phyloP scores from a whole-genome alignment of 2,888 invertebrate species.

The Empis stercorea region DNA sequence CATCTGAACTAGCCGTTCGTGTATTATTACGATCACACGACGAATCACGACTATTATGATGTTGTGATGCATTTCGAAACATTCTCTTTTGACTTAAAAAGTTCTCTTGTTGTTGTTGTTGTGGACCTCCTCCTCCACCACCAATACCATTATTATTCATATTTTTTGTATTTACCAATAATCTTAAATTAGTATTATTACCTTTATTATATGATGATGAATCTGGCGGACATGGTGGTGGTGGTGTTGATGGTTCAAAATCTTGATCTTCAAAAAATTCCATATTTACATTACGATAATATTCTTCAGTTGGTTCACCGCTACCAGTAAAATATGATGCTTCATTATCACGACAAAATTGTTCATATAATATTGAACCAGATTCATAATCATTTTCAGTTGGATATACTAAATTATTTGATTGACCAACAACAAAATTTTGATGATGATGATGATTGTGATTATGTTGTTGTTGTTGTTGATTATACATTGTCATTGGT shows the following conservation, averaged over 20 bases:
- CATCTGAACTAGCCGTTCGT: constrained; percentile 18
- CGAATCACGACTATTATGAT: constrained; percentile 7
- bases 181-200: not conserved
- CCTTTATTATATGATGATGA: constrained; percentile 8
- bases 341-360: constrained; percentile 20
- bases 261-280: constrained; percentile 21
- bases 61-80: constrained; percentile 7
- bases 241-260: constrained; percentile 20
- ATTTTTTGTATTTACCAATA: constrained; percentile 3
- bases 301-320: constrained; percentile 23
- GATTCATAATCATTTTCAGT: constrained; percentile 23
- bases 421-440: constrained; percentile 9
- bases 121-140: not conserved
- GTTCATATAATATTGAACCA: constrained; percentile 21
- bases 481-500: constrained; percentile 3
- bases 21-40: constrained; percentile 9
- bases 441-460: constrained; percentile 5
- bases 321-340: constrained; percentile 21
- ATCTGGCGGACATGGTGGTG: constrained; percentile 19
- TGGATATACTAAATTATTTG: constrained; percentile 10
- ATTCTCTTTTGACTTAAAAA: not conserved
- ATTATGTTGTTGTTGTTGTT: constrained; percentile 6
- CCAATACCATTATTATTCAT: constrained; percentile 3
- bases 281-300: constrained; percentile 23
- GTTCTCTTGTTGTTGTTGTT: not conserved